phyloP scores from a whole-genome alignment of 2,113 vertebrate genomes.

The Ailurus styani region DNA sequence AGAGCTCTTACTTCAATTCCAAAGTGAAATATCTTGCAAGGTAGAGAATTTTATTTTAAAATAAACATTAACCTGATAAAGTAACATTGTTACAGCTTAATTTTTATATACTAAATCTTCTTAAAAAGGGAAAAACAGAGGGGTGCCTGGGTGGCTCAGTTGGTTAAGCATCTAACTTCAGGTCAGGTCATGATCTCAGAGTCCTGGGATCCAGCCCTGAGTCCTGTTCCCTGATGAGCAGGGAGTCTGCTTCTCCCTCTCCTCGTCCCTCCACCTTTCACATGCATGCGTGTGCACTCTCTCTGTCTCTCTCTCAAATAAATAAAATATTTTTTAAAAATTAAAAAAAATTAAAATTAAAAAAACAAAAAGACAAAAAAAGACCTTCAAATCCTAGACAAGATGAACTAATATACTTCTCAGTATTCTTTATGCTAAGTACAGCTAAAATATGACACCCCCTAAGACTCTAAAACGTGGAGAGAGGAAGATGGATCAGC shows the following conservation, averaged over 20 bases:
- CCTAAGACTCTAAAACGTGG: neutral
- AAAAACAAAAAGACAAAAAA: neutral
- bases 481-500: neutral
- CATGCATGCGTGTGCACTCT: too few species aligned
- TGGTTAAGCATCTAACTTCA: neutral
- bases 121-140: neutral
- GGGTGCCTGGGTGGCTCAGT: neutral
- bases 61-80: neutral
- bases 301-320: neutral
- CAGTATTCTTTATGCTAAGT: neutral
- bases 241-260: neutral
- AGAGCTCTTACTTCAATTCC: neutral
- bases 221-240: neutral
- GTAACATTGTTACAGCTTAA: slow-evolving; percentile 28
- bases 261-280: neutral
- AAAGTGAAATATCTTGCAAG: neutral
- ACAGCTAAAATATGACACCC: slow-evolving; percentile 1
- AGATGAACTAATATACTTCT: neutral
- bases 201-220: neutral
- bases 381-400: neutral
- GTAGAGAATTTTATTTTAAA: slow-evolving; percentile 1
- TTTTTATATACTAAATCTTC: neutral
- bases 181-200: neutral
- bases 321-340: neutral
- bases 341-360: neutral